phyloP scores from a whole-genome alignment of 2,797 vertebrate genomes.

The Sebastolobus alascanus region DNA sequence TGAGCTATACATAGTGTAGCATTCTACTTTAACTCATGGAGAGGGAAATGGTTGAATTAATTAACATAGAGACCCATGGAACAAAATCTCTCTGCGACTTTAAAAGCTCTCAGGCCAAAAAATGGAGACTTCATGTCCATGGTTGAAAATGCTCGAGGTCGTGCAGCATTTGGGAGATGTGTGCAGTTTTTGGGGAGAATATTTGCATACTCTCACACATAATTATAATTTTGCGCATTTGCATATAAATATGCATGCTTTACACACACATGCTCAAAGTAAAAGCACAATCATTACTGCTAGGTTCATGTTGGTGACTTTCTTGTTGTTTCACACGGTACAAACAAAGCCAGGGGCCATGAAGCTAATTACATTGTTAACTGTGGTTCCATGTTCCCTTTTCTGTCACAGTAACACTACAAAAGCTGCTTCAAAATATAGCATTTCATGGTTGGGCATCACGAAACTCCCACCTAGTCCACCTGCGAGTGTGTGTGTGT shows the following conservation, averaged over 20 bases:
- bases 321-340: slow-evolving; percentile 48
- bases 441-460: slow-evolving; percentile 32
- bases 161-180: slow-evolving; percentile 41
- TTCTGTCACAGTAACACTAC: slow-evolving; percentile 48
- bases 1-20: neutral
- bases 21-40: neutral
- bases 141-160: slow-evolving; percentile 27
- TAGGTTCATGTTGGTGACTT: slow-evolving; percentile 41
- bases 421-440: slow-evolving; percentile 42
- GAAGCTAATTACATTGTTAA: slow-evolving; percentile 75
- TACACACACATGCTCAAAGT: slow-evolving; percentile 20
- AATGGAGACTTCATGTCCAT: slow-evolving; percentile 13
- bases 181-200: slow-evolving; percentile 19
- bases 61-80: slow-evolving; percentile 27
- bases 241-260: slow-evolving; percentile 28
- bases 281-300: slow-evolving; percentile 41
- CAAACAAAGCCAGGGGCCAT: slow-evolving; percentile 67
- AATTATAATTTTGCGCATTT: slow-evolving; percentile 24
- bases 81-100: slow-evolving; percentile 35
- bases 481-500: neutral
- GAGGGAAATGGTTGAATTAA: slow-evolving; percentile 23
- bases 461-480: slow-evolving; percentile 16
- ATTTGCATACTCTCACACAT: slow-evolving; percentile 31
- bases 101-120: slow-evolving; percentile 42
- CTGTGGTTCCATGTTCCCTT: slow-evolving; percentile 40